Percentiles rank a stretch among this genome's conserved stretches.
Evolutionary conservation across 2,888 invertebrate species (phyloP).

Genomic region (Odontocolon sp.): DNA sequence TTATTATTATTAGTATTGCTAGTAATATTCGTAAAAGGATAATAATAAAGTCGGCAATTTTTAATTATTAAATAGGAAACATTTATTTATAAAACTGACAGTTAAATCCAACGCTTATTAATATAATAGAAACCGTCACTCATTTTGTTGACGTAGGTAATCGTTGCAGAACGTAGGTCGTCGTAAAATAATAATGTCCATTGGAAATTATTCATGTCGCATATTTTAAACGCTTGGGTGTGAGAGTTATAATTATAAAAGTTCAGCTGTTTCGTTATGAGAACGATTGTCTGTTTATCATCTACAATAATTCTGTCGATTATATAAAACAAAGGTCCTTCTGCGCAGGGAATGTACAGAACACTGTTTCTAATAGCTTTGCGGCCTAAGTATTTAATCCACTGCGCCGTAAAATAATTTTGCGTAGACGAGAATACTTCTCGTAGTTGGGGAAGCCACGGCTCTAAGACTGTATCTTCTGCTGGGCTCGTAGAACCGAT

Average conservation of each 20-base stretch:
- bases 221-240: neutral
- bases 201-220: slow-evolving; percentile 4
- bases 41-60: neutral
- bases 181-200: neutral
- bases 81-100: neutral
- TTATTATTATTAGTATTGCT: no score
- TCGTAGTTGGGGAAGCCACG: no score
- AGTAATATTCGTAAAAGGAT: no score
- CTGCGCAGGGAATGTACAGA: neutral
- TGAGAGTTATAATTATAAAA: neutral
- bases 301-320: neutral
- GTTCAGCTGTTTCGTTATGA: neutral
- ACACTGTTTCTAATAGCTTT: neutral
- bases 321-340: neutral
- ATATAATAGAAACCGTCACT: neutral
- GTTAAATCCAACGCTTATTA: slow-evolving; percentile 17
- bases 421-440: neutral
- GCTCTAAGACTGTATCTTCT: neutral
- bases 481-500: neutral
- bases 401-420: neutral
- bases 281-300: neutral
- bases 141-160: slow-evolving; percentile 1
- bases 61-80: neutral
- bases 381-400: neutral
- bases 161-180: slow-evolving; percentile 4